Evolutionary conservation across 2,113 vertebrate species (phyloP).

Genomic region (Coturnix japonica): DNA sequence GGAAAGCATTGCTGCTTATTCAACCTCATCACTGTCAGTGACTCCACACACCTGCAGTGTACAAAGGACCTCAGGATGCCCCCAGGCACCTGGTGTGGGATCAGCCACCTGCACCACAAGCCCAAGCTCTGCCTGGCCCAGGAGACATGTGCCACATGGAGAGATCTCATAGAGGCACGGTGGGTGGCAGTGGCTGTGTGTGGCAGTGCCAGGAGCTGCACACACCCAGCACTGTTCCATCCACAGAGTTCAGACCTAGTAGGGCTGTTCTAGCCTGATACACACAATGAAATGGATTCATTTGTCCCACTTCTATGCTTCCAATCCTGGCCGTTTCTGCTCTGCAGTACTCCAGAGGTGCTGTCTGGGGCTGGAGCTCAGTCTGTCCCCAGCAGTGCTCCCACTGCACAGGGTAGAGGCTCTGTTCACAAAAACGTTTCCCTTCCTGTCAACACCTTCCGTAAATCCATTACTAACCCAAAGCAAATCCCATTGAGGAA

Average conservation of each 20-base stretch:
- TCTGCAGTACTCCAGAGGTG: not conserved
- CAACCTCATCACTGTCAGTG: not conserved
- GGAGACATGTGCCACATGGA: not conserved
- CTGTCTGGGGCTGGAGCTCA: not conserved
- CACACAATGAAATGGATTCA: not conserved
- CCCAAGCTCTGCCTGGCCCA: not conserved
- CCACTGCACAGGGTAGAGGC: not conserved
- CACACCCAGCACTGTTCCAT: not conserved
- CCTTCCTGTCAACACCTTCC: not conserved
- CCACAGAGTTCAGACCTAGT: not conserved
- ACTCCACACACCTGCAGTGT: not conserved
- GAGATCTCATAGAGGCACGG: not conserved
- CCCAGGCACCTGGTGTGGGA: no score
- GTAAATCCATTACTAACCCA: not conserved
- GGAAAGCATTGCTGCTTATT: not conserved
- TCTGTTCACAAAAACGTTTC: not conserved
- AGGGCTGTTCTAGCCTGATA: not conserved
- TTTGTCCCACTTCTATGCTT: not conserved
- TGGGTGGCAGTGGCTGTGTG: not conserved
- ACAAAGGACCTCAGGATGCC: not conserved
- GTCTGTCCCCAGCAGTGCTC: not conserved
- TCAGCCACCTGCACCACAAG: not conserved
- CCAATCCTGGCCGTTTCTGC: rapidly evolving
- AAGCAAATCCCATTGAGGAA: not conserved
- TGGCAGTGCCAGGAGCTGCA: not conserved